phyloP scores from a whole-genome alignment of 2,113 vertebrate genomes.

The Xyliphius kryptos region DNA sequence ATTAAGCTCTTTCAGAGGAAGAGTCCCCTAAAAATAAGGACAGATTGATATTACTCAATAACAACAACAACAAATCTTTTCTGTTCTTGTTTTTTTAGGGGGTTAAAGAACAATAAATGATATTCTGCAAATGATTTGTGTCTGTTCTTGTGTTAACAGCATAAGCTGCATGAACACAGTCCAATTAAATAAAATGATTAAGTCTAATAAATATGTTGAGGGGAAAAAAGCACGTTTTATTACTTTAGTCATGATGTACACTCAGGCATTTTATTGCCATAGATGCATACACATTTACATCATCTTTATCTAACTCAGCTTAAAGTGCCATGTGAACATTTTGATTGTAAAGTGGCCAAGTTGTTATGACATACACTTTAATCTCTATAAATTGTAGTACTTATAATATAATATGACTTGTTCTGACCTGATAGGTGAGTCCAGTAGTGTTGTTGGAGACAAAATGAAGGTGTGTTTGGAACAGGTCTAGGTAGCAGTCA shows the following conservation, averaged over 20 bases:
- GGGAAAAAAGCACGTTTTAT: background rate
- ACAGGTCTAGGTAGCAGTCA: conserved; percentile 89
- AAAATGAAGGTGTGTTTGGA: conserved; percentile 89
- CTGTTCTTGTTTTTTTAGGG: too few species aligned
- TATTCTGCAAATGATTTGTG: too few species aligned
- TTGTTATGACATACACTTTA: background rate
- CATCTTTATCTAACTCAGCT: background rate
- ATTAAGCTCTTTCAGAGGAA: conserved; percentile 80
- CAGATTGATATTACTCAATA: background rate
- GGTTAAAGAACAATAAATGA: too few species aligned
- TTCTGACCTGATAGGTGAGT: conserved; percentile 81
- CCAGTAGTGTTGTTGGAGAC: conserved; percentile 77
- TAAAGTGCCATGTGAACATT: too few species aligned
- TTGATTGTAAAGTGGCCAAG: too few species aligned
- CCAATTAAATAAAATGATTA: too few species aligned
- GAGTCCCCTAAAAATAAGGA: conserved; percentile 69
- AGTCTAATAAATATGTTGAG: too few species aligned
- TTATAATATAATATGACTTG: conserved; percentile 6
- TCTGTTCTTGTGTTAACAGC: too few species aligned
- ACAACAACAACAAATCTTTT: too few species aligned
- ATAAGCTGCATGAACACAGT: too few species aligned
- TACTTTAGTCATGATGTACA: conserved; percentile 16
- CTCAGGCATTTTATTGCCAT: background rate
- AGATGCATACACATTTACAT: background rate
- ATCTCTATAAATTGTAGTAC: conserved; percentile 1